A percentile compares a stretch with the other conserved stretches of the same genome.
These are phyloP conservation scores for Psittacula derbiana DNA, from an alignment of 2,797 vertebrate genomes.

Conservation along the genomic window DNA sequence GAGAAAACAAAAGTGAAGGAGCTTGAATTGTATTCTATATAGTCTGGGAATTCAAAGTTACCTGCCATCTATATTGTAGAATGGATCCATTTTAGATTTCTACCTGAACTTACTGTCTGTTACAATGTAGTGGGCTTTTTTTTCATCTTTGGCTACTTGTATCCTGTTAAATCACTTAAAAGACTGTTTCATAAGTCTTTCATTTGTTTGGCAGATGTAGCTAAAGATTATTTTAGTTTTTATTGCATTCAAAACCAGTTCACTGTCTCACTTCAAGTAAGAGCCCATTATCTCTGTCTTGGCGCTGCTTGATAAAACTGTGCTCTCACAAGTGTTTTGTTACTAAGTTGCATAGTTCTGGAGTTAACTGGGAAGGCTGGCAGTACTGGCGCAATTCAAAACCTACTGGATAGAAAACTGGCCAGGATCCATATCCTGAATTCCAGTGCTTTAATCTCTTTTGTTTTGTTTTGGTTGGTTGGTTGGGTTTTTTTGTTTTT, in stretches of 20 bases:
- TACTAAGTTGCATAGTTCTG: constrained; percentile 26
- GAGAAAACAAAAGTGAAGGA: background rate
- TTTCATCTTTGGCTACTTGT: background rate
- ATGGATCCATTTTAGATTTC: background rate
- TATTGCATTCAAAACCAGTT: background rate
- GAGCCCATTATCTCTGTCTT: background rate
- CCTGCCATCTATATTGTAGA: background rate
- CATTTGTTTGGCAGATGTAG: background rate
- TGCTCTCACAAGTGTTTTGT: constrained; percentile 49
- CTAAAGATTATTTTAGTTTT: background rate
- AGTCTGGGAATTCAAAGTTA: background rate
- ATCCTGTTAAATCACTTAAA: background rate
- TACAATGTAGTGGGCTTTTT: background rate
- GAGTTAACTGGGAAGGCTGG: constrained; percentile 35
- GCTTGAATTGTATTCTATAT: background rate
- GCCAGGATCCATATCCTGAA: background rate
- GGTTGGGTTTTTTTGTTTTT: background rate
- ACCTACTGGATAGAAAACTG: background rate
- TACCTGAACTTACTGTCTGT: background rate
- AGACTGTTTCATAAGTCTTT: background rate
- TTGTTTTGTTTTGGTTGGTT: background rate
- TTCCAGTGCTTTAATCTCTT: background rate
- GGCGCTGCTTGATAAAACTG: background rate
- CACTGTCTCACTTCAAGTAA: background rate
- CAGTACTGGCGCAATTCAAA: background rate